Conservation (phyloP, 2,113 vertebrate genomes). For the Oryzias celebensis region DNA sequence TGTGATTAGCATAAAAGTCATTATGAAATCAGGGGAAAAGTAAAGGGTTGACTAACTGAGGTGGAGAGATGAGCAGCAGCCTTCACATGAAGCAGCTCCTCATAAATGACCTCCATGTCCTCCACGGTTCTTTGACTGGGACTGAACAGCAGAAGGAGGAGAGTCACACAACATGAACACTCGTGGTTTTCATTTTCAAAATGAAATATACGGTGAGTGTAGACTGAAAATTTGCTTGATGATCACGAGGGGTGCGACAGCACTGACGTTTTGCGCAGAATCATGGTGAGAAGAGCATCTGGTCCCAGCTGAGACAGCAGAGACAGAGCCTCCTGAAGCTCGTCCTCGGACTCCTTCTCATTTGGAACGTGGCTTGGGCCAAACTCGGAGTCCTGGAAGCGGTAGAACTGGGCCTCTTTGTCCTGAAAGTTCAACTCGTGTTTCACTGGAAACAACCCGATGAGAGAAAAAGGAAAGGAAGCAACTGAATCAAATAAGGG, state of each 20-base stretch:
- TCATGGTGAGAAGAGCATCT: constrained; percentile 89
- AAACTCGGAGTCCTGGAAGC: constrained; percentile 82
- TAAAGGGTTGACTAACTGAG: constrained; percentile 75
- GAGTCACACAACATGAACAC: neutral
- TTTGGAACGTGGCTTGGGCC: constrained; percentile 62
- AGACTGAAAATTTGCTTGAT: too few species aligned
- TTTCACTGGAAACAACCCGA: constrained; percentile 78
- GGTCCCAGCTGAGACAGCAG: constrained; percentile 89
- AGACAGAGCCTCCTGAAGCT: constrained; percentile 84
- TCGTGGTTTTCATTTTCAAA: neutral
- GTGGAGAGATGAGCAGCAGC: constrained; percentile 91
- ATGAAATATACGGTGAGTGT: too few species aligned
- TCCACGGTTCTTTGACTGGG: constrained; percentile 88
- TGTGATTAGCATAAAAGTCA: neutral
- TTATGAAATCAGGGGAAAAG: neutral
- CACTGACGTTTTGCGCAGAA: constrained; percentile 89
- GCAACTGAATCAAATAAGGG: neutral
- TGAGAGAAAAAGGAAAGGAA: constrained; percentile 1
- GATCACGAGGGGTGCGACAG: too few species aligned
- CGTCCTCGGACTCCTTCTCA: constrained; percentile 82
- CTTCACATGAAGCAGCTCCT: constrained; percentile 93
- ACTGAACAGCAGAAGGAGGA: constrained; percentile 55
- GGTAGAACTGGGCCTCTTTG: constrained; percentile 91
- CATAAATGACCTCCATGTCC: constrained; percentile 93
- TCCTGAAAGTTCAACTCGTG: constrained; percentile 92